phyloP scores from a whole-genome alignment of 1,140 invertebrate genomes.

The Reticulitermes speratus region DNA sequence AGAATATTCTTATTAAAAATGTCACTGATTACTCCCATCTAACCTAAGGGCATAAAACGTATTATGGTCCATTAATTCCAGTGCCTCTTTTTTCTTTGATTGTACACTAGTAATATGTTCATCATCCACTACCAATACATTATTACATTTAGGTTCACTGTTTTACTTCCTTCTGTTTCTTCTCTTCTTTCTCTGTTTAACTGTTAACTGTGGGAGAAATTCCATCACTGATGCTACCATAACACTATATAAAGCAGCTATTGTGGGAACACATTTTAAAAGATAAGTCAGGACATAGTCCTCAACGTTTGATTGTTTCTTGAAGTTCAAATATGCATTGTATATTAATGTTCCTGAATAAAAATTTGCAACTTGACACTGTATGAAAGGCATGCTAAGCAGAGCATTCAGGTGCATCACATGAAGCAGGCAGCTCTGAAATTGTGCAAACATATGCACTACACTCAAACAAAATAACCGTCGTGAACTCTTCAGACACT shows the following conservation, averaged over 20 bases:
- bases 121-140: neutral
- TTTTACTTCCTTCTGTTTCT: neutral
- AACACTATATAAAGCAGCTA: neutral
- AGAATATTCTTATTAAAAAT: no score
- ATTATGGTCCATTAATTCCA: neutral
- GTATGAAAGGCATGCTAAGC: constrained; percentile 56
- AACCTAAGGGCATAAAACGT: neutral
- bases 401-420: constrained; percentile 64
- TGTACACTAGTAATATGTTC: neutral
- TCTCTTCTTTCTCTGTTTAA: neutral
- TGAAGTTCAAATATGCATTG: constrained; percentile 63
- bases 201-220: neutral
- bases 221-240: neutral
- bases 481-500: constrained; percentile 56
- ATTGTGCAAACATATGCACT: constrained; percentile 69
- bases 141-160: neutral
- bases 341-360: constrained; percentile 74
- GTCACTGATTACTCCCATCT: neutral
- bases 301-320: constrained; percentile 48
- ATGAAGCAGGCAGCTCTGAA: constrained; percentile 66
- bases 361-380: constrained; percentile 55
- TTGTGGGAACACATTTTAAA: neutral
- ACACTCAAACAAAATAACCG: constrained; percentile 59
- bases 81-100: neutral
- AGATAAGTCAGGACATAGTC: constrained; percentile 6